These are phyloP conservation scores for Barypeithes pellucidus DNA, from an alignment of 2,888 invertebrate species.

Conservation along the genomic window DNA sequence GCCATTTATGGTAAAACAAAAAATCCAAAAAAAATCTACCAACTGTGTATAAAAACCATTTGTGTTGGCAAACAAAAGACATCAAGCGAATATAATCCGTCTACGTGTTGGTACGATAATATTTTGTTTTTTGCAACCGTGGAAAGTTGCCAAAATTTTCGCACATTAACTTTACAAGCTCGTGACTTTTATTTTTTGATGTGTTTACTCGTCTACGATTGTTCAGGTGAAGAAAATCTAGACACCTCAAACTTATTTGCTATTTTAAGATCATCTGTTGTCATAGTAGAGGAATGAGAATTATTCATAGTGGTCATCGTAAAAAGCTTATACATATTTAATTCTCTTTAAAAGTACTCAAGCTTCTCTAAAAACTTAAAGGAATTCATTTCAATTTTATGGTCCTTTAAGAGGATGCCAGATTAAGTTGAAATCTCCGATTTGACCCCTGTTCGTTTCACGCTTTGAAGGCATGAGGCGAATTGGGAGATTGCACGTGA, in stretches of 20 bases:
- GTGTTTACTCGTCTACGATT: slow-evolving; percentile 3
- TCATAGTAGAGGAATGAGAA: not conserved
- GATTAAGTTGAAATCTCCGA: no score
- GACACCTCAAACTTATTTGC: no score
- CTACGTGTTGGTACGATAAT: slow-evolving; percentile 17
- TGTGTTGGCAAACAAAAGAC: slow-evolving; percentile 19
- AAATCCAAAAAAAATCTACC: not conserved
- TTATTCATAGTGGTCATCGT: no score
- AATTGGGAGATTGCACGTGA: no score
- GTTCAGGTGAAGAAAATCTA: not conserved
- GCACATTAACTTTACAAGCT: not conserved
- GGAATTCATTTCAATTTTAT: no score
- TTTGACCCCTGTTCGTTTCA: no score
- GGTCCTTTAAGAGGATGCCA: no score
- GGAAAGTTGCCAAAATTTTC: slow-evolving; percentile 21
- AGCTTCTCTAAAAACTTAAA: no score
- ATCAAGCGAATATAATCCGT: not conserved
- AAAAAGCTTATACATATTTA: no score
- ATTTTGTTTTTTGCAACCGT: slow-evolving; percentile 18
- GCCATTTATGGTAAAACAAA: not conserved
- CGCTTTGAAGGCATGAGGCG: no score
- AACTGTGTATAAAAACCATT: slow-evolving; percentile 10
- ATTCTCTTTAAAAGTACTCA: no score
- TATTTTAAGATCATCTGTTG: not conserved
- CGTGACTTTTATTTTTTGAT: slow-evolving; percentile 29